Conservation (phyloP, 1,140 invertebrate species). For the Trinorchestia longiramus region DNA sequence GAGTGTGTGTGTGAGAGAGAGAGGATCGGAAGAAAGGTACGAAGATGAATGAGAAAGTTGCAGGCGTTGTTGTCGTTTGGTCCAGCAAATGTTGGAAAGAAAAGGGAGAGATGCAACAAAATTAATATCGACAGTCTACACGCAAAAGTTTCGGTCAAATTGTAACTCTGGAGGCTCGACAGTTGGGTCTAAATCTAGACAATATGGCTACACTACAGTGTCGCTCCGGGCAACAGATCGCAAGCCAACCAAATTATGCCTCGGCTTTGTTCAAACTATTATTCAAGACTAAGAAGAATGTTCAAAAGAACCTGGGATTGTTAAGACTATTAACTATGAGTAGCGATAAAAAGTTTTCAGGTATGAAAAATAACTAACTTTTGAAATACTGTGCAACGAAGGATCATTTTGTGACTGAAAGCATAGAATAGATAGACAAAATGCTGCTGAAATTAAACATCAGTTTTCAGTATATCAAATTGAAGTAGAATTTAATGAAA, state of each 20-base stretch:
- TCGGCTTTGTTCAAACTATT: background rate
- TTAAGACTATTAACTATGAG: background rate
- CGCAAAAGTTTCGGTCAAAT: conserved; percentile 15
- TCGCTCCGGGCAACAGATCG: background rate
- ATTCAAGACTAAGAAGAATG: conserved; percentile 6
- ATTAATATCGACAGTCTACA: conserved; percentile 49
- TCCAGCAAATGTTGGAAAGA: conserved; percentile 48
- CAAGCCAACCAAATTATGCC: background rate
- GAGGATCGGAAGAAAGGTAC: background rate
- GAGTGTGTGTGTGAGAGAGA: background rate
- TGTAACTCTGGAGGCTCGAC: background rate
- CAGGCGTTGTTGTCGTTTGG: conserved; percentile 21
- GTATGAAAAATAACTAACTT: conserved; percentile 8
- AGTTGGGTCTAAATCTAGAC: background rate
- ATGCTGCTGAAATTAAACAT: background rate
- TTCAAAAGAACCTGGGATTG: background rate
- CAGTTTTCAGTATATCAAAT: background rate
- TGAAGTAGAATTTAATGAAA: background rate
- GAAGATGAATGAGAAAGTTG: background rate
- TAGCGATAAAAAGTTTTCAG: conserved; percentile 1
- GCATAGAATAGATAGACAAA: background rate
- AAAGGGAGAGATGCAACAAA: conserved; percentile 53
- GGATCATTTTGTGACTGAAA: background rate
- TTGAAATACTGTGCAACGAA: conserved; percentile 30
- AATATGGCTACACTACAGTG: conserved; percentile 4